Percentiles rank a stretch among this genome's conserved stretches.
Conservation (phyloP, 2,888 invertebrate genomes). For the Aphrophora alni region DNA sequence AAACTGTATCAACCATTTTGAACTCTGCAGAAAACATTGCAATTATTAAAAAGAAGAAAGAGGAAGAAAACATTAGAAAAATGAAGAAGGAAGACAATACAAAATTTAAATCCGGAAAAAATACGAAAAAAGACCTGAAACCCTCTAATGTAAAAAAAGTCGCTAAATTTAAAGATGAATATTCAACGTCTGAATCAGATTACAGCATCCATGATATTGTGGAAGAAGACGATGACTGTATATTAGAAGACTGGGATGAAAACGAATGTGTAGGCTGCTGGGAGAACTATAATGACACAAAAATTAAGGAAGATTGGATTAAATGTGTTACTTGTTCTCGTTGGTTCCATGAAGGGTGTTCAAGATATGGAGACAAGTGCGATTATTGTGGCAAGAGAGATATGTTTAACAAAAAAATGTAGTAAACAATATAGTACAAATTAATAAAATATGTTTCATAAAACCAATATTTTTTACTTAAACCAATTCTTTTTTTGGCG, state of each 20-base stretch:
- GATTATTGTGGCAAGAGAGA: slow-evolving; percentile 16
- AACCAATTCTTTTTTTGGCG: no score
- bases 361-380: slow-evolving; percentile 4
- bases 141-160: background rate
- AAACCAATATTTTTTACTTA: background rate
- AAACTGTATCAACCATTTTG: slow-evolving; percentile 6
- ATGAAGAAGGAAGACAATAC: background rate
- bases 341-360: slow-evolving; percentile 14
- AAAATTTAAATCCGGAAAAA: slow-evolving; percentile 12
- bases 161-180: background rate
- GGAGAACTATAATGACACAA: slow-evolving; percentile 10
- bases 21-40: slow-evolving; percentile 10
- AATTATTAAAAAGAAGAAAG: slow-evolving; percentile 3
- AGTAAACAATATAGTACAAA: background rate
- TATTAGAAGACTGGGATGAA: slow-evolving; percentile 18
- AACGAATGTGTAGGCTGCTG: slow-evolving; percentile 10
- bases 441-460: background rate
- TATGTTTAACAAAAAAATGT: background rate
- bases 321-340: slow-evolving; percentile 15
- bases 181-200: background rate
- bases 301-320: background rate
- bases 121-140: background rate
- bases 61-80: background rate
- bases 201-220: background rate
- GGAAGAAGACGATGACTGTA: slow-evolving; percentile 12